Percentiles rank a stretch among this genome's conserved stretches.
Evolutionary conservation across 2,888 invertebrate species (phyloP).

Genomic region (Antitype chi): DNA sequence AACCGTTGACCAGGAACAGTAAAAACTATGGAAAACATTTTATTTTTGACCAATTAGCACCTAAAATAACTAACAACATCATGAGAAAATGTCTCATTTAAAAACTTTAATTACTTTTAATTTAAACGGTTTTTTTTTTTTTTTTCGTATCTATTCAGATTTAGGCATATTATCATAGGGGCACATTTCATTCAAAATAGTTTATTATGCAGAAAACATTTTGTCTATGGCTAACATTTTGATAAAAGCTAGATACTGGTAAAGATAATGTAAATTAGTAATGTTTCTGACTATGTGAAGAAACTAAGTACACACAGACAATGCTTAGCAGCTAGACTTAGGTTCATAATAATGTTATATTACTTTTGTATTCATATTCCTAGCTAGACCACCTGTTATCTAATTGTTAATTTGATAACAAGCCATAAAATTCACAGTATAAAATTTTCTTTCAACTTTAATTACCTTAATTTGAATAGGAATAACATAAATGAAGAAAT

Average conservation of each 20-base stretch:
- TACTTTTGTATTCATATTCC: slow-evolving; percentile 34
- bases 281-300: neutral
- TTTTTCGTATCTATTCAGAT: neutral
- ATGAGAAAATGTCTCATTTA: slow-evolving; percentile 59
- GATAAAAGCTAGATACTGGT: slow-evolving; percentile 13
- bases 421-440: slow-evolving; percentile 53
- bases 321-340: slow-evolving; percentile 15
- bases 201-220: neutral
- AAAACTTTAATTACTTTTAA: slow-evolving; percentile 36
- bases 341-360: slow-evolving; percentile 36
- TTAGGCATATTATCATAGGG: neutral
- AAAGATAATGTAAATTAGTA: slow-evolving; percentile 22
- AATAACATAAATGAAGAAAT: slow-evolving; percentile 53
- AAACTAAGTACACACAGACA: slow-evolving; percentile 2
- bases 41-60: slow-evolving; percentile 61
- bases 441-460: slow-evolving; percentile 53
- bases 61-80: slow-evolving; percentile 49
- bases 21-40: slow-evolving; percentile 55
- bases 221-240: slow-evolving; percentile 10
- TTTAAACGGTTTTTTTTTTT: slow-evolving; percentile 11
- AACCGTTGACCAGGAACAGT: slow-evolving; percentile 32
- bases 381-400: slow-evolving; percentile 53
- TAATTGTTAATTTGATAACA: slow-evolving; percentile 65
- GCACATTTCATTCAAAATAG: neutral
- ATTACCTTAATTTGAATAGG: slow-evolving; percentile 65